Percentiles rank a stretch among this genome's conserved stretches.
Evolutionary conservation across 2,888 invertebrate species (phyloP).

Genomic region (Sceliomorpha sp.): DNA sequence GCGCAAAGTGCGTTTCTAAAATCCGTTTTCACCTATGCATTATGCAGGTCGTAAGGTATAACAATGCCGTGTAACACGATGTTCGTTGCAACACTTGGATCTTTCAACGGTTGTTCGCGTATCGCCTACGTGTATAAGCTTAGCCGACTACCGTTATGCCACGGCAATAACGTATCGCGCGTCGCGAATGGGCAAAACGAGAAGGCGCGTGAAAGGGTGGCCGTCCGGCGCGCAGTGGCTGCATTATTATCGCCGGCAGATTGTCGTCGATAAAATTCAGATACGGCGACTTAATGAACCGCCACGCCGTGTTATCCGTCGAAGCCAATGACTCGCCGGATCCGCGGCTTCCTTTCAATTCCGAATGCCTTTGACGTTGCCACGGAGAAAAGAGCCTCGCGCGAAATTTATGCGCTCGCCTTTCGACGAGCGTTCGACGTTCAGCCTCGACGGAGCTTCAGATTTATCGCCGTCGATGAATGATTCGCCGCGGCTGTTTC

Average conservation of each 20-base stretch:
- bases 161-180: constrained; percentile 20
- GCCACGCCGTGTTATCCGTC: constrained; percentile 37
- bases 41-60: too few species aligned
- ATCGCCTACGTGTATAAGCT: constrained; percentile 8
- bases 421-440: constrained; percentile 36
- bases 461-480: constrained; percentile 48
- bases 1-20: too few species aligned
- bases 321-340: constrained; percentile 28
- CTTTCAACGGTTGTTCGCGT: background rate
- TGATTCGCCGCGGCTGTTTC: constrained; percentile 38
- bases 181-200: constrained; percentile 19
- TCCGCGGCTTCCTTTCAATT: constrained; percentile 52
- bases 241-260: constrained; percentile 40
- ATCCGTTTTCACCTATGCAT: too few species aligned
- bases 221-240: constrained; percentile 26
- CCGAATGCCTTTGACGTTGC: constrained; percentile 40
- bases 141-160: constrained; percentile 17
- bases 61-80: too few species aligned
- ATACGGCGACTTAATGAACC: constrained; percentile 58
- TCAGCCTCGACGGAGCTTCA: constrained; percentile 27
- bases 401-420: constrained; percentile 53
- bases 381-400: constrained; percentile 22
- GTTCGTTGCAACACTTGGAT: constrained; percentile 19
- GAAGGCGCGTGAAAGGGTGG: constrained; percentile 40
- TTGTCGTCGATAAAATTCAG: constrained; percentile 56